Evolutionary conservation across 2,888 invertebrate genomes (phyloP).

Genomic region (Leptinotarsa peninsularis): DNA sequence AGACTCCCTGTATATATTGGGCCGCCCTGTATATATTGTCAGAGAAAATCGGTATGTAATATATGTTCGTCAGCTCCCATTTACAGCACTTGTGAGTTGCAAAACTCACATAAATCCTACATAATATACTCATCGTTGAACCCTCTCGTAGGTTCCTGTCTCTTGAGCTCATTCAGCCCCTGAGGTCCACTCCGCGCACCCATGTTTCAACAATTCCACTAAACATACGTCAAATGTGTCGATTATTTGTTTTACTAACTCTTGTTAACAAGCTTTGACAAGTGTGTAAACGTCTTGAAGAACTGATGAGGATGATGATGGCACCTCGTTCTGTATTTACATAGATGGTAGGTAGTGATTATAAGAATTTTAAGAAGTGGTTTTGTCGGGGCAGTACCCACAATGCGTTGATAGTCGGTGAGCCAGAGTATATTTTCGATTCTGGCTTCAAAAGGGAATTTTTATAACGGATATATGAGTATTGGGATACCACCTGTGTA

Average conservation of each 20-base stretch:
- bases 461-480: background rate
- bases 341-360: conserved; percentile 25
- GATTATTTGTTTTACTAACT: conserved; percentile 37
- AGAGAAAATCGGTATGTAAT: no score
- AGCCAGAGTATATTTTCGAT: background rate
- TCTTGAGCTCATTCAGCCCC: background rate
- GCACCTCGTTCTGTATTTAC: conserved; percentile 29
- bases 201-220: conserved; percentile 26
- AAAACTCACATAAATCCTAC: no score
- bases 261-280: conserved; percentile 30
- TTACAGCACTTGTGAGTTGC: no score
- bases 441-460: background rate
- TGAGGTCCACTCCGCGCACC: conserved; percentile 1
- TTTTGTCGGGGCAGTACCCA: conserved; percentile 14
- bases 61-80: no score
- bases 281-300: conserved; percentile 30
- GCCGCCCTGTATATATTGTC: no score
- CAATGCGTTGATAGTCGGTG: background rate
- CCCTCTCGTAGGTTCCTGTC: background rate
- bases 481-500: no score
- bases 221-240: conserved; percentile 34
- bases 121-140: background rate
- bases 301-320: conserved; percentile 28
- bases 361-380: conserved; percentile 17
- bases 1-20: no score